These are phyloP conservation scores for Macrocentrus cingulum DNA, from an alignment of 1,140 invertebrate genomes.

Conservation along the genomic window DNA sequence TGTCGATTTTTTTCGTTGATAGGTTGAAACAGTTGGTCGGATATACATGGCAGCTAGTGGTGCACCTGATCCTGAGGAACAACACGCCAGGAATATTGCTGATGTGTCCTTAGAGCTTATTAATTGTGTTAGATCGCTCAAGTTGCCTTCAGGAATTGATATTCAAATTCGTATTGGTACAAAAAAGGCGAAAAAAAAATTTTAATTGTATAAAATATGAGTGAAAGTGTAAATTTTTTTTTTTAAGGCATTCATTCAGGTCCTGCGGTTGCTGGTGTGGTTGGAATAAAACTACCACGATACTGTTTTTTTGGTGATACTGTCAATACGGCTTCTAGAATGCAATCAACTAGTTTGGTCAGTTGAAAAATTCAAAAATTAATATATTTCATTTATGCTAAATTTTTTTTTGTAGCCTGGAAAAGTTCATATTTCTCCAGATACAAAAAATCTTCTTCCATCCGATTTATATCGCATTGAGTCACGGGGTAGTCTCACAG, in stretches of 20 bases:
- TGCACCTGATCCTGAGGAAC: conserved; percentile 73
- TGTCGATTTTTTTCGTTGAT: conserved; percentile 50
- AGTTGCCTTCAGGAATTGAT: conserved; percentile 60
- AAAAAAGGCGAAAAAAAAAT: too few relatives aligned
- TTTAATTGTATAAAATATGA: not conserved
- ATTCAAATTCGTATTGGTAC: conserved; percentile 68
- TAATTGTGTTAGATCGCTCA: conserved; percentile 61
- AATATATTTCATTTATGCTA: not conserved
- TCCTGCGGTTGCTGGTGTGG: conserved; percentile 80
- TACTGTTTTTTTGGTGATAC: conserved; percentile 88
- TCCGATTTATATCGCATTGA: conserved; percentile 63
- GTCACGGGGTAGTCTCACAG: conserved; percentile 69
- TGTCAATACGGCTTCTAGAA: conserved; percentile 82
- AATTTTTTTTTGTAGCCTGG: conserved; percentile 59
- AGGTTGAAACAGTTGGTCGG: conserved; percentile 83
- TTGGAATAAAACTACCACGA: conserved; percentile 72
- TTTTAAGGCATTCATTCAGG: conserved; percentile 69
- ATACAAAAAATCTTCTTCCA: conserved; percentile 67
- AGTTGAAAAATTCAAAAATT: conserved; percentile 29
- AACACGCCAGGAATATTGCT: conserved; percentile 80
- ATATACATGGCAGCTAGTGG: conserved; percentile 87
- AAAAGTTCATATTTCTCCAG: conserved; percentile 74
- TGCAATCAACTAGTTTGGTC: conserved; percentile 79
- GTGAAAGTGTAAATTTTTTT: conserved; percentile 8
- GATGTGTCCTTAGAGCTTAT: conserved; percentile 71